phyloP scores from a whole-genome alignment of 2,888 invertebrate species.

The Agrilus mali region DNA sequence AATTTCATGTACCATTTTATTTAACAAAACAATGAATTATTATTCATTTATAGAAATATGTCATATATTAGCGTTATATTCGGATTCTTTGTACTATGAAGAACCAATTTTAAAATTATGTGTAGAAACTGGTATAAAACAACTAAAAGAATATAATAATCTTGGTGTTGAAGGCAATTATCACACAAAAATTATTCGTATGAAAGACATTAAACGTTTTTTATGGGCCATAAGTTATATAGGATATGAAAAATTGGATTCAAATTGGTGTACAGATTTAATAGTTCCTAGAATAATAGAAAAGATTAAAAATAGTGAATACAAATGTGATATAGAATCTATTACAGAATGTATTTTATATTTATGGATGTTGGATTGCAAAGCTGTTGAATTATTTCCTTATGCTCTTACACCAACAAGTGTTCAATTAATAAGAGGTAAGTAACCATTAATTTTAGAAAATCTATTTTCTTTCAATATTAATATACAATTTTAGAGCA shows the following conservation, averaged over 20 bases:
- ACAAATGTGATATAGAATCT: slow-evolving; percentile 19
- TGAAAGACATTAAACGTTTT: slow-evolving; percentile 35
- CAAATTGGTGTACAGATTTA: slow-evolving; percentile 19
- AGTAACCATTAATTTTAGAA: slow-evolving; percentile 8
- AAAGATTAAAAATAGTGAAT: slow-evolving; percentile 20
- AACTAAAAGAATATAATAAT: slow-evolving; percentile 16
- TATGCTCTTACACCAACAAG: slow-evolving; percentile 17
- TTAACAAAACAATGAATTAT: slow-evolving; percentile 24
- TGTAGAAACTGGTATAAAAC: slow-evolving; percentile 20
- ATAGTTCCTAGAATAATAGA: slow-evolving; percentile 24
- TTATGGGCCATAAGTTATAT: slow-evolving; percentile 32
- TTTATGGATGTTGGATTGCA: slow-evolving; percentile 32
- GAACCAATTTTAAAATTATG: slow-evolving; percentile 23
- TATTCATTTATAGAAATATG: slow-evolving; percentile 29
- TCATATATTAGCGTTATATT: slow-evolving; percentile 33
- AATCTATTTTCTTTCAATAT: no score
- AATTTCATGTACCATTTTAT: slow-evolving; percentile 28
- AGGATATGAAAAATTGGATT: slow-evolving; percentile 20
- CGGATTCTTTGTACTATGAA: slow-evolving; percentile 30
- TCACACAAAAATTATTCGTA: slow-evolving; percentile 20
- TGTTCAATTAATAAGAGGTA: slow-evolving; percentile 11
- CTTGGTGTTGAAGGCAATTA: slow-evolving; percentile 13
- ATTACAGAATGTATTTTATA: slow-evolving; percentile 29
- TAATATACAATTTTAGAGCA: slow-evolving; percentile 3
- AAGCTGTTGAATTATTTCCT: slow-evolving; percentile 23